phyloP scores from a whole-genome alignment of 2,797 vertebrate species.

The Phalloptychus januarius region DNA sequence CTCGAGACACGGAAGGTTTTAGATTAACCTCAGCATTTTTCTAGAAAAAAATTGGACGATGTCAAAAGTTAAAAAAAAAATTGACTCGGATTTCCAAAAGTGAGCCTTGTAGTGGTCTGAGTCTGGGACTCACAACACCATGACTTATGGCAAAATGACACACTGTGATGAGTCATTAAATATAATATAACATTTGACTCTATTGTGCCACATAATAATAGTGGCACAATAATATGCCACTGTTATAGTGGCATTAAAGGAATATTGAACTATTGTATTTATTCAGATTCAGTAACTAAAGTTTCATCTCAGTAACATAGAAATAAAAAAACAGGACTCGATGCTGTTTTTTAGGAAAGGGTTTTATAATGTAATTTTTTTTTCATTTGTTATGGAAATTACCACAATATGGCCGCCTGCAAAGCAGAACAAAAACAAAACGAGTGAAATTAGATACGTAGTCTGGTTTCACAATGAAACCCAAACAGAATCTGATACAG shows the following conservation, averaged over 20 bases:
- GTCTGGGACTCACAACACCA: no score
- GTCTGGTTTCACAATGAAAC: not conserved
- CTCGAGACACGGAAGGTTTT: not conserved
- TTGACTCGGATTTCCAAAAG: no score
- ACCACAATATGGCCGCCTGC: not conserved
- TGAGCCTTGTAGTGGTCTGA: no score
- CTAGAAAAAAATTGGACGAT: no score
- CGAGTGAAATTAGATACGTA: not conserved
- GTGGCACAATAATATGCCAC: not conserved
- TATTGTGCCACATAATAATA: not conserved
- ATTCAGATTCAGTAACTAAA: not conserved
- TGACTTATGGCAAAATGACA: not conserved
- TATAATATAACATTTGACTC: not conserved
- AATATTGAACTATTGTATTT: not conserved
- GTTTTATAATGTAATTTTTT: not conserved
- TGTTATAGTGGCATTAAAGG: not conserved
- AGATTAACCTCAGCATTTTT: no score
- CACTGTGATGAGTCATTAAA: not conserved
- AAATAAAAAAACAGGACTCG: no score
- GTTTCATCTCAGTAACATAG: not conserved
- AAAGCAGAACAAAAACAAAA: not conserved
- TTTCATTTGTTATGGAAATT: no score
- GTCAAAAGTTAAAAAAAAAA: no score
- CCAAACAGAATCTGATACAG: not conserved
- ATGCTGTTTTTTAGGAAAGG: not conserved